These are phyloP conservation scores for Drosophila kambysellisi DNA, from an alignment of 2,888 invertebrate genomes.

Conservation along the genomic window DNA sequence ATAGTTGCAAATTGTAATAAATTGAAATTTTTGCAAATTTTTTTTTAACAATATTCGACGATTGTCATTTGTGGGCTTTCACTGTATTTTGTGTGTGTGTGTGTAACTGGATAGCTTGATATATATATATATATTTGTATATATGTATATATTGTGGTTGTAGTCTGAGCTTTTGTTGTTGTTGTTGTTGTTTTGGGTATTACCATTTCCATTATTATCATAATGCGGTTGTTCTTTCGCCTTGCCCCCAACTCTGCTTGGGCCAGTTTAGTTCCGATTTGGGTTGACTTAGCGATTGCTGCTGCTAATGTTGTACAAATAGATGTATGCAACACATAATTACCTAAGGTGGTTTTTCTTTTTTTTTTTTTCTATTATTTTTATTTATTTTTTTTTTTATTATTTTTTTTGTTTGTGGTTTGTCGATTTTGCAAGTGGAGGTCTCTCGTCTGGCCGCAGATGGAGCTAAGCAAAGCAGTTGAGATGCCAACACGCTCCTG, in stretches of 20 bases:
- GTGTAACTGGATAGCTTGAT: slow-evolving; percentile 48
- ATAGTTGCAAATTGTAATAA: neutral
- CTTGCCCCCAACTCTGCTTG: slow-evolving; percentile 55
- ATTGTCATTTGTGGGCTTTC: no score
- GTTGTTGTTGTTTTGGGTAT: slow-evolving; percentile 42
- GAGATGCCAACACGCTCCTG: slow-evolving; percentile 73
- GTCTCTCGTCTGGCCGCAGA: slow-evolving; percentile 54
- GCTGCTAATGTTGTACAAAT: slow-evolving; percentile 16
- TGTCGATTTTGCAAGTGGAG: slow-evolving; percentile 14
- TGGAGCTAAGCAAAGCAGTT: slow-evolving; percentile 53
- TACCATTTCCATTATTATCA: slow-evolving; percentile 75
- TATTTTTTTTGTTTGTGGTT: neutral
- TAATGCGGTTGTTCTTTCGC: slow-evolving; percentile 68
- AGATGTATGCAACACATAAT: slow-evolving; percentile 11
- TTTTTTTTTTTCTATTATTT: neutral
- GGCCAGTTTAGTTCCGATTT: slow-evolving; percentile 39
- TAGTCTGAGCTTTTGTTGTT: slow-evolving; percentile 2
- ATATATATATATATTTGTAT: no score
- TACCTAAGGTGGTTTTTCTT: slow-evolving; percentile 38
- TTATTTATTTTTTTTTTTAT: neutral
- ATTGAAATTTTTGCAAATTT: no score
- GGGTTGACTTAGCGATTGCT: slow-evolving; percentile 22
- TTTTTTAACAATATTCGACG: no score
- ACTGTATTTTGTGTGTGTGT: slow-evolving; percentile 3
- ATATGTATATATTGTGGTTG: neutral